Evolutionary conservation across 2,113 vertebrate species (phyloP), one percentile per base, ranked within the genome.

Genomic region (Elephantulus edwardii): DNA sequence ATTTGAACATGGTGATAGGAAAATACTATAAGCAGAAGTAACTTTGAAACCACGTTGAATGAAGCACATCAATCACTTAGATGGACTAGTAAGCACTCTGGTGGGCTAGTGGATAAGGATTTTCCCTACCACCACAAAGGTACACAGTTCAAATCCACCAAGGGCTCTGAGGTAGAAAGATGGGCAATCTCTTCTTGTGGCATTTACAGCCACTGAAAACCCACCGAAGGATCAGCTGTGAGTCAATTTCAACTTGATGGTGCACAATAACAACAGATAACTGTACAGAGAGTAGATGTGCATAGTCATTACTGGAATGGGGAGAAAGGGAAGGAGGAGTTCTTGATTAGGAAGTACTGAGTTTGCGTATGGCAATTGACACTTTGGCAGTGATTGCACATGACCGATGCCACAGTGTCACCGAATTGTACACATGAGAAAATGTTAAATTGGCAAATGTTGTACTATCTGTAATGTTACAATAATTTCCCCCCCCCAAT

Each of bases 1-100:
- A 81, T 87, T 89, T 89, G 28, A 94, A 91, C 86, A 79, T 54
- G 62, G 52, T 16, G 6, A 62, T 86, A 38, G 14, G 17, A 50
- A 50, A 50, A 50, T 20, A 56, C 19, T 35, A 35, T 35, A 35
- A 66, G 19, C n/a, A 35, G 60, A 14, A 64, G 33, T 33, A 66
- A 66, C 16, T 14, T n/a, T 66, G 16, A 17, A 35, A 19, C 6
- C 62, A 19, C 35, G n/a, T 14, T 35, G n/a, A 64, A 35, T 66
- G 62, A 66, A 66, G 14, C 35, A 33, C 33, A 28, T 30, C 58
- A 62, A 26, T 62, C 28, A 33, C n/a, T n/a, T n/a, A n/a, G n/a
- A n/a, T n/a, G n/a, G n/a, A n/a, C n/a, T n/a, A n/a, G n/a, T n/a
- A n/a, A n/a, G n/a, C n/a, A n/a, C n/a, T n/a, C n/a, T n/a, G n/a